Base-by-base conservation (phyloP, 2,797 vertebrate species). In the Enteromius afrohamiltoni region DNA sequence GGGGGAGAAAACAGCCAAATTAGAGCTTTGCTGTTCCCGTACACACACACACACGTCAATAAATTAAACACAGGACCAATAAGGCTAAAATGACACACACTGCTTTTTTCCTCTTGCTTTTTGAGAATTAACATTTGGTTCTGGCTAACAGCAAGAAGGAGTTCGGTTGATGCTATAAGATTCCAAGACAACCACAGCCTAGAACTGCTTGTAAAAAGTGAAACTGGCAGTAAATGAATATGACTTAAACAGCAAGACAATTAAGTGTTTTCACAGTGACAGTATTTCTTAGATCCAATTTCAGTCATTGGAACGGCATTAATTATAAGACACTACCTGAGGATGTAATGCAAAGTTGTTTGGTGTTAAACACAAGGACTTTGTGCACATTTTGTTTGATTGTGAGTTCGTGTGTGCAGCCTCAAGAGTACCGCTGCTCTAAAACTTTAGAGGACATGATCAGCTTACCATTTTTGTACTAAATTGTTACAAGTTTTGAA, bases 171-270 rank as follows among this genome's bases (percentile, higher is more conserved):
- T 87, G 49, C 34, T 19, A 85, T 78, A 76, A 70, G 14, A 86
- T 60, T 89, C 79, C 85, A 64, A 83, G 23, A 37, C 78, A 51
- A 81, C 80, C 80, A 85, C 77, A 85, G 78, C 87, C 86, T 87
- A 70, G 85, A 87, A 85, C 86, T 75, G 42, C 26, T 23, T 83
- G 80, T 89, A 90, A 92, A 88, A 86, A 79, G 83, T 65, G 3
- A 73, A 85, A 85, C 65, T 86, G 88, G 87, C 88, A 81, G 85
- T 86, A 85, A 89, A 85, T 86, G 40, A 49, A 42, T 73, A 70
- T 67, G 81, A 82, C 80, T 85, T 64, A 70, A 83, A 68, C 42
- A 37, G 76, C 76, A 76, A 75, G 81, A 74, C 88, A 77, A 80
- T 42, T 3, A 74, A 74, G 70, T 21, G 42, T 74, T 74, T 82